Evolutionary conservation across 2,113 vertebrate genomes (phyloP).

Genomic region (Recurvirostra avosetta): DNA sequence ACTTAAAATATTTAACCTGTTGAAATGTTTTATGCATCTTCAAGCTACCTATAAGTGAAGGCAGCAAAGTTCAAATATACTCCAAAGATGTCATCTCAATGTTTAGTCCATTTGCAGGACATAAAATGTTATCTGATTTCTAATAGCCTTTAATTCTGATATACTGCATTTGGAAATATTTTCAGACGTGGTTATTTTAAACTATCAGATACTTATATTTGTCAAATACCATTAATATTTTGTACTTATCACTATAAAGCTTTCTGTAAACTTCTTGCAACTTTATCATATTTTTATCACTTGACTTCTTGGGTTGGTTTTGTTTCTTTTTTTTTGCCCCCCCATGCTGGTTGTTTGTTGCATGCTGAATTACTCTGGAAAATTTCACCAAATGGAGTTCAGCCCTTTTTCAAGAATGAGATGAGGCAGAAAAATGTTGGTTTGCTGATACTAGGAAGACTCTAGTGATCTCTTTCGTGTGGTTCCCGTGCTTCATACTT

Average conservation of each 20-base stretch:
- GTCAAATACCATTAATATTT: not conserved
- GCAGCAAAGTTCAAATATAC: not conserved
- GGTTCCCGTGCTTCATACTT: not conserved
- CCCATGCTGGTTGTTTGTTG: not conserved
- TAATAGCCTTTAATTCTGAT: not conserved
- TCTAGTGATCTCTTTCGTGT: not conserved
- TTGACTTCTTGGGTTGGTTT: no score
- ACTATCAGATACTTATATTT: not conserved
- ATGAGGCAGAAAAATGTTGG: not conserved
- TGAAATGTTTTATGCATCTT: not conserved
- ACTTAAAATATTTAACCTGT: not conserved
- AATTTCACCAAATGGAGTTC: not conserved
- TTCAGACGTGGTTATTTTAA: not conserved
- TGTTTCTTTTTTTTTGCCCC: not conserved
- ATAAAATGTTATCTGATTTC: not conserved
- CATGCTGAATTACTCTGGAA: slow-evolving; percentile 7
- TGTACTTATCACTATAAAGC: not conserved
- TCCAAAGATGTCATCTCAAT: not conserved
- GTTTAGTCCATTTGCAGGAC: not conserved
- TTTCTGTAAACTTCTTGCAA: not conserved
- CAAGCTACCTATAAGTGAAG: not conserved
- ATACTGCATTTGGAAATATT: not conserved
- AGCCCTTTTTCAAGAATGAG: not conserved
- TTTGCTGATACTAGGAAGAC: not conserved
- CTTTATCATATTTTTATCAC: not conserved